Conservation (phyloP, 2,888 invertebrate genomes). For the Hydropsyche betteni region DNA sequence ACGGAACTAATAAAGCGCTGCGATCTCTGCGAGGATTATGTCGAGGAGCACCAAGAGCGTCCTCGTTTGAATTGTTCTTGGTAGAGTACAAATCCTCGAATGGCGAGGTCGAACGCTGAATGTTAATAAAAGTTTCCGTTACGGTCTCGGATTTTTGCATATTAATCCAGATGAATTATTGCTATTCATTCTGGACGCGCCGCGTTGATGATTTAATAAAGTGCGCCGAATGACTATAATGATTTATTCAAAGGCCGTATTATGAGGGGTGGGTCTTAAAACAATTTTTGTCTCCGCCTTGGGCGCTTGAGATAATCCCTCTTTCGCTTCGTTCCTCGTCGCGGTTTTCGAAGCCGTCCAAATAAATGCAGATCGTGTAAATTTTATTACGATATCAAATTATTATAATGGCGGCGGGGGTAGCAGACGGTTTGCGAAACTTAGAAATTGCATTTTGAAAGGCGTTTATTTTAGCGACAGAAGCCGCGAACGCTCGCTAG, state of each 20-base stretch:
- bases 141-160: slow-evolving; percentile 32
- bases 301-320: slow-evolving; percentile 12
- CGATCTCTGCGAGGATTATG: slow-evolving; percentile 1
- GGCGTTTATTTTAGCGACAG: slow-evolving; percentile 10
- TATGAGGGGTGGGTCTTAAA: slow-evolving; percentile 20
- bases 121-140: slow-evolving; percentile 25
- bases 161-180: slow-evolving; percentile 36
- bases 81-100: not conserved
- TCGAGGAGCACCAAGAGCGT: not conserved
- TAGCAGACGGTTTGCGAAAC: not conserved
- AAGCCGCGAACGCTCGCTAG: no score
- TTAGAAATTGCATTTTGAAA: slow-evolving; percentile 22
- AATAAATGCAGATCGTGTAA: not conserved
- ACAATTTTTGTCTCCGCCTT: slow-evolving; percentile 36
- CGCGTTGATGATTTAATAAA: slow-evolving; percentile 38
- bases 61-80: slow-evolving; percentile 26
- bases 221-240: slow-evolving; percentile 33
- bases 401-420: slow-evolving; percentile 3
- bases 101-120: not conserved
- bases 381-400: slow-evolving; percentile 16
- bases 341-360: slow-evolving; percentile 13
- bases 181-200: slow-evolving; percentile 34
- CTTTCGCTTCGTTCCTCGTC: not conserved
- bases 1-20: not conserved
- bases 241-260: slow-evolving; percentile 34